Conservation (phyloP, 2,113 vertebrate genomes). For the Micronycteris hirsuta region DNA sequence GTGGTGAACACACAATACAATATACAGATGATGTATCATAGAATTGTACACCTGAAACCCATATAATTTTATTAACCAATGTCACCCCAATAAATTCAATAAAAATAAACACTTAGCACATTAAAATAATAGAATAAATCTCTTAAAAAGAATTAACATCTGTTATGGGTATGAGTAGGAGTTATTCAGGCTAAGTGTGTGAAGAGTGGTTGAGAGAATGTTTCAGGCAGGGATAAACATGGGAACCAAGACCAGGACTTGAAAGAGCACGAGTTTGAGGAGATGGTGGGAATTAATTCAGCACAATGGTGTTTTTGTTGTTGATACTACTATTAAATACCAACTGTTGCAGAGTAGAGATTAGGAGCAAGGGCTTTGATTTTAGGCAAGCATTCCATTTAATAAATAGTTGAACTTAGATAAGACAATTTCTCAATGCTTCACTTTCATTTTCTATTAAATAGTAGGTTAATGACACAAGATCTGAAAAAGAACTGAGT, state of each 20-base stretch:
- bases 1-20: not conserved
- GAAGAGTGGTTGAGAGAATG: not conserved
- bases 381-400: not conserved
- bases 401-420: not conserved
- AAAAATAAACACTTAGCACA: not conserved
- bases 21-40: not conserved
- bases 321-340: conserved; percentile 14
- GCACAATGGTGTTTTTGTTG: not conserved
- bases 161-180: not conserved
- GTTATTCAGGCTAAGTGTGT: not conserved
- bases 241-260: not conserved
- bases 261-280: not conserved
- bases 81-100: not conserved
- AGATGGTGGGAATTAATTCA: not conserved
- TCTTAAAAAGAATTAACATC: not conserved
- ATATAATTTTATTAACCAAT: too few species aligned
- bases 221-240: not conserved
- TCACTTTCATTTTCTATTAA: conserved; percentile 4
- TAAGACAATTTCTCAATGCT: not conserved
- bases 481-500: conserved; percentile 4
- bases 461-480: not conserved
- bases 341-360: not conserved
- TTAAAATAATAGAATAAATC: not conserved
- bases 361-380: not conserved
- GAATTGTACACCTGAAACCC: not conserved